These are phyloP conservation scores for Chinchilla lanigera DNA, from an alignment of 2,113 vertebrate species.

Conservation along the genomic window DNA sequence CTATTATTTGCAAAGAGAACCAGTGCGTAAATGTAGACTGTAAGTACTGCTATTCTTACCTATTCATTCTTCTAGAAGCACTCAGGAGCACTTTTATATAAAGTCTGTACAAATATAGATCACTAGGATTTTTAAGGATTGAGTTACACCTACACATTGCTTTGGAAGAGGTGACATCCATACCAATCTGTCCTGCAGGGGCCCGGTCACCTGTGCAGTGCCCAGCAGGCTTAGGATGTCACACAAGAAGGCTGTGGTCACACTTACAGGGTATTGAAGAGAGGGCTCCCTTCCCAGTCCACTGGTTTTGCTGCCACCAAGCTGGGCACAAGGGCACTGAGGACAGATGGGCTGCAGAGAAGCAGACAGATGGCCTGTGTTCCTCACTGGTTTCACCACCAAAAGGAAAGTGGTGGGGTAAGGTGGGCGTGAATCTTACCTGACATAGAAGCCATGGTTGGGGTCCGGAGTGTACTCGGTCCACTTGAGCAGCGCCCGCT, in stretches of 20 bases:
- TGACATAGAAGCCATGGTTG: constrained; percentile 97
- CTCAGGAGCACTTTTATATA: neutral
- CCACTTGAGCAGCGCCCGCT: constrained; percentile 97
- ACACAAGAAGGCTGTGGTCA: neutral
- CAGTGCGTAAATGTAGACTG: accelerated
- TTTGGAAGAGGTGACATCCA: neutral
- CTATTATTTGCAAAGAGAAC: neutral
- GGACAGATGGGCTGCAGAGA: constrained; percentile 92
- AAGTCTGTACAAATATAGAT: neutral
- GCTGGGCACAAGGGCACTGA: constrained; percentile 96
- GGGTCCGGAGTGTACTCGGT: constrained; percentile 98
- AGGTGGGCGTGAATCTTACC: constrained; percentile 84
- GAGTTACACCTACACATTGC: neutral
- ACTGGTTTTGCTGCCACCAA: constrained; percentile 89
- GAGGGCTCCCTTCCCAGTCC: constrained; percentile 87
- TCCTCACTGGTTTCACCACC: neutral
- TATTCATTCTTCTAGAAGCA: neutral
- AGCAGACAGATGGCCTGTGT: neutral
- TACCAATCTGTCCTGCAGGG: neutral
- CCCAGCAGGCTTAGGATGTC: neutral
- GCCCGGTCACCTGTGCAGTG: neutral
- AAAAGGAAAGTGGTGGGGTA: neutral
- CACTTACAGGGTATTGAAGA: constrained; percentile 94
- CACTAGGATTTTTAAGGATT: neutral
- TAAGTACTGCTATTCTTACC: neutral